Conservation (phyloP, 2,113 vertebrate genomes). For the Hippocampus abdominalis region DNA sequence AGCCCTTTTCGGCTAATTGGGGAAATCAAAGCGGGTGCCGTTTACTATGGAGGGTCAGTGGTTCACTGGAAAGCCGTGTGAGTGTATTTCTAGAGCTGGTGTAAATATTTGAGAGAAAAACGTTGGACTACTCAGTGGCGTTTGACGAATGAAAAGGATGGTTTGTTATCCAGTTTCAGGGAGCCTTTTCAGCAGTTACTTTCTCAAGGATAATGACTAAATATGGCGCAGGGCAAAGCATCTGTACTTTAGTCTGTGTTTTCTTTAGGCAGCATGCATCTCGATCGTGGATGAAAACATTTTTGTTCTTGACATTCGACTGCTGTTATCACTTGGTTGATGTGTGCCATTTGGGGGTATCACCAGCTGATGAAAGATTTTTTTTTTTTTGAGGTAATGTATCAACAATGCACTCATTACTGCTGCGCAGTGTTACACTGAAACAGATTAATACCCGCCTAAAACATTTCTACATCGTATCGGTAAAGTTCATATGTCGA, state of each 20-base stretch:
- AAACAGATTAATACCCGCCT: neutral
- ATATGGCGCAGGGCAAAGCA: too few relatives aligned
- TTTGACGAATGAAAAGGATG: neutral
- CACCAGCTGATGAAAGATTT: slow-evolving; percentile 43
- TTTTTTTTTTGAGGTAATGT: slow-evolving; percentile 18
- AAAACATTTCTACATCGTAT: neutral
- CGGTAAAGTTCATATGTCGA: neutral
- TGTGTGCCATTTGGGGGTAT: slow-evolving; percentile 13
- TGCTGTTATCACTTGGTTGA: neutral
- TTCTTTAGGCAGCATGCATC: neutral
- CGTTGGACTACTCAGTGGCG: neutral
- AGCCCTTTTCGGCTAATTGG: slow-evolving; percentile 27
- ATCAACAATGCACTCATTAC: neutral
- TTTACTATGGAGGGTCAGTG: slow-evolving; percentile 33
- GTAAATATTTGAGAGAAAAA: slow-evolving; percentile 19
- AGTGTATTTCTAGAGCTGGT: slow-evolving; percentile 21
- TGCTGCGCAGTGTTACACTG: neutral
- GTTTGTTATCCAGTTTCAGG: neutral
- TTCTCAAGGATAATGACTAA: neutral
- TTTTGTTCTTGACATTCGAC: neutral
- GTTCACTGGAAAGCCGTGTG: slow-evolving; percentile 20
- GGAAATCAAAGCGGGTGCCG: slow-evolving; percentile 35
- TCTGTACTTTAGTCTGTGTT: neutral
- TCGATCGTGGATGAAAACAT: neutral
- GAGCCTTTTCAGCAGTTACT: neutral